Conservation (phyloP, 2,888 invertebrate genomes). For the Sycophila texana region DNA sequence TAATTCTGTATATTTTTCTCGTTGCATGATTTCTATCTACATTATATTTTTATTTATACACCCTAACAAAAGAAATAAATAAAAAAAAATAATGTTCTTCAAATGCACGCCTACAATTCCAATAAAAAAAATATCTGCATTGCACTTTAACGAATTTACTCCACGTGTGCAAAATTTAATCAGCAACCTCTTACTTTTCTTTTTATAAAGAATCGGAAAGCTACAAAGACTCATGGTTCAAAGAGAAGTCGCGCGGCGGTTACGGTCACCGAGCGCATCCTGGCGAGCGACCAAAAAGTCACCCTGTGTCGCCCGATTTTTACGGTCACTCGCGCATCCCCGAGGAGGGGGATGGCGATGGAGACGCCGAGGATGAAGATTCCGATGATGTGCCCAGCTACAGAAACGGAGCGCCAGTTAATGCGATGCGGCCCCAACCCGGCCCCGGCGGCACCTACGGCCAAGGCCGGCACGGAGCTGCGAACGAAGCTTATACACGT, state of each 20-base stretch:
- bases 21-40: too few relatives aligned
- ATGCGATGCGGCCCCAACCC: slow-evolving; percentile 50
- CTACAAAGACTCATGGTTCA: too few relatives aligned
- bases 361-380: slow-evolving; percentile 29
- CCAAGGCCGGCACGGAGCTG: slow-evolving; percentile 57
- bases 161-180: too few relatives aligned
- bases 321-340: slow-evolving; percentile 41
- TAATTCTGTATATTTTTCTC: too few relatives aligned
- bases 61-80: too few relatives aligned
- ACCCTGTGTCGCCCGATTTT: slow-evolving; percentile 62
- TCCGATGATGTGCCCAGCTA: slow-evolving; percentile 63
- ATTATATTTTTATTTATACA: too few relatives aligned
- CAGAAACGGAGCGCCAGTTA: slow-evolving; percentile 65
- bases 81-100: too few relatives aligned
- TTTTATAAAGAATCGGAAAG: too few relatives aligned
- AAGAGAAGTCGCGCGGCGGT: slow-evolving; percentile 36
- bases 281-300: slow-evolving; percentile 58
- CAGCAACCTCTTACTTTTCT: too few relatives aligned
- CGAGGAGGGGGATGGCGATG: background rate
- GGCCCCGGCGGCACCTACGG: slow-evolving; percentile 59
- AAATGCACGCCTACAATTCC: too few relatives aligned
- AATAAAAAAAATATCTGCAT: too few relatives aligned
- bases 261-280: slow-evolving; percentile 58
- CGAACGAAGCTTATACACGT: slow-evolving; percentile 55
- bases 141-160: slow-evolving; percentile 2